phyloP scores from a whole-genome alignment of 2,113 vertebrate genomes.

The Poeciliopsis prolifica region DNA sequence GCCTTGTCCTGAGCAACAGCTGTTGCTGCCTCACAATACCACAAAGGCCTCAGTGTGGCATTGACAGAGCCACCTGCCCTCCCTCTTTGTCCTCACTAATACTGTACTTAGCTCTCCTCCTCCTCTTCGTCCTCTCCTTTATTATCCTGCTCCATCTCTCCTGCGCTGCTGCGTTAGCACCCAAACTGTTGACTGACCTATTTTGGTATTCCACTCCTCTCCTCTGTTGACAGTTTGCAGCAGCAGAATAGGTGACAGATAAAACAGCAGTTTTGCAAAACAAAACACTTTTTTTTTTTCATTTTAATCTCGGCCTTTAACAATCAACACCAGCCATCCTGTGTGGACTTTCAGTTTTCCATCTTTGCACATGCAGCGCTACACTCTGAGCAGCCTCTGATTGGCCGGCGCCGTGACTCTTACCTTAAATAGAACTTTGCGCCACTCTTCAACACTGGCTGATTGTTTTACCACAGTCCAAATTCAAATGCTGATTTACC shows the following conservation, averaged over 20 bases:
- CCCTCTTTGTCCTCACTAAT: conserved; percentile 61
- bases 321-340: conserved; percentile 42
- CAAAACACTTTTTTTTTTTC: no score
- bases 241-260: background rate
- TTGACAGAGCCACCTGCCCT: conserved; percentile 73
- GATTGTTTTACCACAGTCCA: background rate
- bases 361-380: conserved; percentile 70
- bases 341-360: conserved; percentile 26
- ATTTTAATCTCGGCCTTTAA: background rate
- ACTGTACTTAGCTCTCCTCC: conserved; percentile 49
- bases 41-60: conserved; percentile 70
- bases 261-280: background rate
- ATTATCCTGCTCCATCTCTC: conserved; percentile 52
- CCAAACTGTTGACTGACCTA: conserved; percentile 43
- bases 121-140: conserved; percentile 22
- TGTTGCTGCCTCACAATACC: conserved; percentile 68
- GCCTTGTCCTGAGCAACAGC: conserved; percentile 62
- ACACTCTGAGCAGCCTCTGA: conserved; percentile 64
- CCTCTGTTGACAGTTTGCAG: conserved; percentile 35
- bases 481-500: conserved; percentile 6
- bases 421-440: conserved; percentile 64
- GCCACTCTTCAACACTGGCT: conserved; percentile 11
- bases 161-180: conserved; percentile 32
- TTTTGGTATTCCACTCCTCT: conserved; percentile 45
- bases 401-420: conserved; percentile 22